Evolutionary conservation across 2,888 invertebrate genomes (phyloP), one percentile per base, ranked within the genome.

Genomic region (Limnephilus marmoratus): DNA sequence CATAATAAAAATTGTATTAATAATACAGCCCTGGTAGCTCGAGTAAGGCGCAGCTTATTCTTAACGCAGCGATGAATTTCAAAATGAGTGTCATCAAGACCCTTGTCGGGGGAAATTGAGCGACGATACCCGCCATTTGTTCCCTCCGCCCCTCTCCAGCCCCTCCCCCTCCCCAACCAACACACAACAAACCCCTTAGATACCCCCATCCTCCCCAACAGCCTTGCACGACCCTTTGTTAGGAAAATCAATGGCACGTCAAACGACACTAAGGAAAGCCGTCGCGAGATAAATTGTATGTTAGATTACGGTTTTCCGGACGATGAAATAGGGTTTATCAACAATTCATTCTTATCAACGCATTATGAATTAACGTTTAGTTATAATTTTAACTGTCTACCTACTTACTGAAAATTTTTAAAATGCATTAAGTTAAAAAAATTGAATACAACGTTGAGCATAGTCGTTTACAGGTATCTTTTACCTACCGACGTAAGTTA

Each of bases 71-170:
- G 91, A 93, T 93, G 93, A 93, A 93, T 93, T 93, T 93, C 93
- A 93, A 93, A 93, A 93, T 93, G 93, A 93, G 93, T 93, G 93
- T 93, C 93, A 93, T 93, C 93, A 93, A 90, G 92, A 91, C 85
- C 92, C 92, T 93, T 92, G 92, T 93, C 93, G 91, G 89, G 93
- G 92, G 93, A 93, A 93, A 93, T 93, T 93, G 93, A 93, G 93
- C 93, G 93, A 93, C 93, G 93, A 93, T 89, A 90, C 92, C 93
- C 92, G 91, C 93, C 91, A 85, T 91, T 90, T 89, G 81, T 85
- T 34, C 80, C 49, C 88, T 90, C 89, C 85, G 82, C 86, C 88
- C 82, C 89, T 88, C 49, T 82, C 29, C 7, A n/a, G 34, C 68
- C 34, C 49, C 81, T 31, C 37, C 18, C 18, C 90, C 11, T 53